phyloP scores from a whole-genome alignment of 2,797 vertebrate genomes.

The Sebastes iracundus region DNA sequence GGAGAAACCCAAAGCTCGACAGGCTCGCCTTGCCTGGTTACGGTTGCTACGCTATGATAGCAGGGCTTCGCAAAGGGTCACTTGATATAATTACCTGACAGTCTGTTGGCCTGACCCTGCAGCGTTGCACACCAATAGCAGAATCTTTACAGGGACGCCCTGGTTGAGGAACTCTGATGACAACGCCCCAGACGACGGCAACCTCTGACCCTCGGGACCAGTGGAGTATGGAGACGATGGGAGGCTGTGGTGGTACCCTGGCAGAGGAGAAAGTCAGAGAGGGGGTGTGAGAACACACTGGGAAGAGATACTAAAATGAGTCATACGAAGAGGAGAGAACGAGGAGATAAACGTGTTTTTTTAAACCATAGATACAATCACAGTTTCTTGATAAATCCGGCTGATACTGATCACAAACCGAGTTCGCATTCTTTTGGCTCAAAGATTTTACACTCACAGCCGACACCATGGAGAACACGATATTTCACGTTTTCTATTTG shows the following conservation, averaged over 20 bases:
- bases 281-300: neutral
- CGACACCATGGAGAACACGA: neutral
- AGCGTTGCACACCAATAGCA: constrained; percentile 91
- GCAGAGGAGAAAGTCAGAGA: neutral
- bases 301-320: neutral
- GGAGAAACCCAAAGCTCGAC: neutral
- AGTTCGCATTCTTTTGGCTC: neutral
- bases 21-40: neutral
- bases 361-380: neutral
- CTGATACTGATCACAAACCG: neutral
- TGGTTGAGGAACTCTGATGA: constrained; percentile 88
- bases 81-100: constrained; percentile 81
- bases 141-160: constrained; percentile 77
- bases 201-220: constrained; percentile 78
- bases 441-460: neutral
- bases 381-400: neutral
- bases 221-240: constrained; percentile 83
- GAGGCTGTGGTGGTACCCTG: constrained; percentile 89
- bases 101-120: constrained; percentile 84
- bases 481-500: neutral
- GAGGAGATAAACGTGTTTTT: neutral
- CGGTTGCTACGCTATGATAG: neutral
- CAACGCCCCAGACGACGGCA: constrained; percentile 75
- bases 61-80: neutral
- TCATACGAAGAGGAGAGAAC: neutral